Conservation (phyloP, 2,888 invertebrate genomes). For the Chelonus formosanus region DNA sequence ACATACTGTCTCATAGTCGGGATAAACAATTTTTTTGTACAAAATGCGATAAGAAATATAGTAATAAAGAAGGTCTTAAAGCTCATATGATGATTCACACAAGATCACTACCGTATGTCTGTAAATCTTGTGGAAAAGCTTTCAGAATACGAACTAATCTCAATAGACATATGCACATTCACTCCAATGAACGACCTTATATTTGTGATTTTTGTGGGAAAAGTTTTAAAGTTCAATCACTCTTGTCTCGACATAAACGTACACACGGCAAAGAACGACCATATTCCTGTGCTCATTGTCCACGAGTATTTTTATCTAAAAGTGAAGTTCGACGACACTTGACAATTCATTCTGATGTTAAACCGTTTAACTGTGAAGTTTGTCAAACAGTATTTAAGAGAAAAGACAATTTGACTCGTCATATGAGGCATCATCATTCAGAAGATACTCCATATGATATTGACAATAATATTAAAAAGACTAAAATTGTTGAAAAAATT, state of each 20-base stretch:
- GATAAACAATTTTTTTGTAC: conserved; percentile 70
- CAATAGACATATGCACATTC: conserved; percentile 75
- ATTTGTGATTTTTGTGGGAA: conserved; percentile 60
- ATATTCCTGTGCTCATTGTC: conserved; percentile 62
- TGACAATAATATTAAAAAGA: conserved; percentile 20
- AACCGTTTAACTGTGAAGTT: conserved; percentile 76
- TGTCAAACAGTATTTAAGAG: conserved; percentile 78
- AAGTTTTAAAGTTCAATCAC: conserved; percentile 59
- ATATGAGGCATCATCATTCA: conserved; percentile 79
- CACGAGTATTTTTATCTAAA: conserved; percentile 61
- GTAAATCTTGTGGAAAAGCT: conserved; percentile 73
- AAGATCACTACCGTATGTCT: conserved; percentile 69
- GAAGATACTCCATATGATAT: conserved; percentile 48
- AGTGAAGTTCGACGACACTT: conserved; percentile 64
- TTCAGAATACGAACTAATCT: conserved; percentile 77
- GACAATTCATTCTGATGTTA: conserved; percentile 69
- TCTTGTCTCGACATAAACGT: conserved; percentile 61
- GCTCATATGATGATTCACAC: conserved; percentile 69
- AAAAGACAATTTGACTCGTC: conserved; percentile 81
- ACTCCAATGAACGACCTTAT: conserved; percentile 70
- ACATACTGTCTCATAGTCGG: conserved; percentile 66
- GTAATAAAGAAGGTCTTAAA: conserved; percentile 70
- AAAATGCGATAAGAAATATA: conserved; percentile 71
- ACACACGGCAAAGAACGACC: conserved; percentile 64
- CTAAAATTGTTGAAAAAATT: conserved; percentile 24